Evolutionary conservation across 2,113 vertebrate species (phyloP).

Genomic region (Odobenus rosmarus): DNA sequence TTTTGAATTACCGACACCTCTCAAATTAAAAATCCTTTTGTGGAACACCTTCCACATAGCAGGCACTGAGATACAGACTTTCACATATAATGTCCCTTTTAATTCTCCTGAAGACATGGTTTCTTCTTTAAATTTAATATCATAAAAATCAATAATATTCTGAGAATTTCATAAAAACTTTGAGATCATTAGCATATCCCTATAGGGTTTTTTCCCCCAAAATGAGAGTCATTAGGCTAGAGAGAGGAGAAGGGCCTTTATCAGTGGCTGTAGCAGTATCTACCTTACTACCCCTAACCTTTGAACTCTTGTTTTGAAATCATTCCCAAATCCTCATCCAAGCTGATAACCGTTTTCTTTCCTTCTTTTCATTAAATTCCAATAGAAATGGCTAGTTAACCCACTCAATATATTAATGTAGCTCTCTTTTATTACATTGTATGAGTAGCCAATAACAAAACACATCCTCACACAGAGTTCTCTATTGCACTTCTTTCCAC

Average conservation of each 20-base stretch:
- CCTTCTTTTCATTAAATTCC: conserved; percentile 45
- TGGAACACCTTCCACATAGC: neutral
- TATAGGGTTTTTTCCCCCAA: neutral
- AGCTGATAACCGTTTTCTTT: conserved; percentile 55
- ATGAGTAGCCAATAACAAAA: neutral
- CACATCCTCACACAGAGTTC: conserved; percentile 1
- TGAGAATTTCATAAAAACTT: neutral
- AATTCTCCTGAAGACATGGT: neutral
- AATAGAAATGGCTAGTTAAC: conserved; percentile 36
- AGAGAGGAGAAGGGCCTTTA: neutral
- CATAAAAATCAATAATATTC: neutral
- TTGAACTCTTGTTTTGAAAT: neutral
- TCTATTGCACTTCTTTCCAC: conserved; percentile 30
- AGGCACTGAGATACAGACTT: neutral
- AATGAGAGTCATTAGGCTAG: neutral
- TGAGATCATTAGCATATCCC: neutral
- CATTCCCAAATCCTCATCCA: neutral
- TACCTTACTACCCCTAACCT: neutral
- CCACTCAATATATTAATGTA: neutral
- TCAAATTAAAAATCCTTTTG: conserved; percentile 32
- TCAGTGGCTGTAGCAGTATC: neutral
- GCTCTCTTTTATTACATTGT: neutral
- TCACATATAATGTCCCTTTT: neutral
- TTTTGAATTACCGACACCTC: neutral
- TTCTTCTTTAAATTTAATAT: conserved; percentile 22